Evolutionary conservation across 2,797 vertebrate genomes (phyloP), one percentile per base, ranked within the genome.

Genomic region (Rhinophrynus dorsalis): DNA sequence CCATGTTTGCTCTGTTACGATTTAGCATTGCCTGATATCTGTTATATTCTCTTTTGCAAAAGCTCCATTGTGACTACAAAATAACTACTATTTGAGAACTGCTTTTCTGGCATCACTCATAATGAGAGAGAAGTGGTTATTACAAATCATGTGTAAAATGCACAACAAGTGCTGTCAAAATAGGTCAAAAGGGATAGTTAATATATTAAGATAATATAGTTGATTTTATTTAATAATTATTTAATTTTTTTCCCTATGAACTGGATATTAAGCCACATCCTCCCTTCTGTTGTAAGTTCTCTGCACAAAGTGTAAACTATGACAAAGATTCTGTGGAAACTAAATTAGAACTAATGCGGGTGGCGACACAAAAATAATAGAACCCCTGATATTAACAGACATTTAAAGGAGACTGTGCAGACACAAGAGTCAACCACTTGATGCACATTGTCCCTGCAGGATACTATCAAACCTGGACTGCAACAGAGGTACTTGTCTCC

Each of bases 191-290:
- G 32, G 13, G 3, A 18, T 21, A 24, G 40, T 45, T 42, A 32
- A 4, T n/a, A 35, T 38, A 62, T 35, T 44, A 52, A 37, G 21
- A 37, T 5, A 60, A 26, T 13, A n/a, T n/a, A 10, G 6, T 30
- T 52, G 27, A 9, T 52, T 52, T 30, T 6, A 30, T 52, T 15
- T 8, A 13, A 30, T 52, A 52, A 57, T 69, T 20, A 44, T n/a
- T 33, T 37, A 69, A 33, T 11, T 23, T 45, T 45, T 33, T n/a
- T 23, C 20, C n/a, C 18, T 44, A 54, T 69, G 35, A 69, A 52
- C 27, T 54, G 47, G 47, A 44, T 42, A 38, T 21, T n/a, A n/a
- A 32, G 26, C 33, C 17, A 12, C 56, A 38, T 54, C 47, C 35
- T n/a, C 45, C 54, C 26, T 15, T 42, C 26, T 24, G 29, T 12